Base-by-base conservation (phyloP, 2,797 vertebrate species). In the Clamator glandarius region DNA sequence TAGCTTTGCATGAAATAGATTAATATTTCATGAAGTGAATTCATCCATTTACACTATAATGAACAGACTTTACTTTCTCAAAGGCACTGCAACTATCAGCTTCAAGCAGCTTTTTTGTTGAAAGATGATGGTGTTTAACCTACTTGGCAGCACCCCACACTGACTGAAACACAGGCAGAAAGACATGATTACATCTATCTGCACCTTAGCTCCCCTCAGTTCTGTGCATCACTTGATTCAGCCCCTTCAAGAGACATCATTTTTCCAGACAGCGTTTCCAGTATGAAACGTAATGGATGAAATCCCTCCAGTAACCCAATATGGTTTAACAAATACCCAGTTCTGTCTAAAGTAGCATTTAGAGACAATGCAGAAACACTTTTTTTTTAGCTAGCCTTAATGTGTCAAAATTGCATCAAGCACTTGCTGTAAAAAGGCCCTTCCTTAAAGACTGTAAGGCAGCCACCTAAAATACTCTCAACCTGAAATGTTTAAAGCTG, bases 81-180 rank as follows among this genome's bases (percentile, higher is more conserved):
- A 88, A 75, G 76, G 35, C 76, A 62, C 19, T 31, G 2, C 16
- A 72, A 57, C 94, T 77, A 85, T 8, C 75, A 85, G 90, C 83
- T 81, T 54, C 17, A 6, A 79, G 61, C 46, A 81, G 74, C 52
- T 92, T 91, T 67, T 54, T 54, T 46, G 29, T 3, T 44, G 72
- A 33, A 44, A 54, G 72, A 44, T 39, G 41, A 46, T 14, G 11
- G 29, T 44, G 21, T 59, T 91, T 78, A 88, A 66, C 46, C 35
- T 44, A 58, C 18, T 54, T 68, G 73, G 35, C 83, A 88, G 73
- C 62, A 76, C 2, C 19, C 36, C 64, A 42, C 33, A 10, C 14
- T 61, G 39, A 10, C 14, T 61, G 39, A 57, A 74, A 39, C 24
- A 9, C 1, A 66, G 35, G 80, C 5, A 2, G 24, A 20, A 77